Percentiles rank a stretch among this genome's conserved stretches.
These are phyloP conservation scores for Ophioninae sp. DNA, from an alignment of 2,888 invertebrate species.

Conservation along the genomic window DNA sequence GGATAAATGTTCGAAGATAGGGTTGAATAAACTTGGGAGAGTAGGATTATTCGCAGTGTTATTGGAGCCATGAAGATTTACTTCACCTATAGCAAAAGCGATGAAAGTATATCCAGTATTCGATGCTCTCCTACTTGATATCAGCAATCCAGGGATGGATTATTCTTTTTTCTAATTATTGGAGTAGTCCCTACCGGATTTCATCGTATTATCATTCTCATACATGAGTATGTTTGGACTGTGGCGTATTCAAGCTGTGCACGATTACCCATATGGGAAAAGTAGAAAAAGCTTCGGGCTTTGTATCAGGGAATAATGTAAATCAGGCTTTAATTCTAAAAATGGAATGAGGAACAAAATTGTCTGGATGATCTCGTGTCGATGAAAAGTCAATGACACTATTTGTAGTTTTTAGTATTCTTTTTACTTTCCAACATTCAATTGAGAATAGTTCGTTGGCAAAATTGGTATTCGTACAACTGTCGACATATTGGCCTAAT, in stretches of 20 bases:
- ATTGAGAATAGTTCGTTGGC: too few species aligned
- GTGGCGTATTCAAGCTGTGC: not conserved
- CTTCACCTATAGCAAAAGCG: slow-evolving; percentile 24
- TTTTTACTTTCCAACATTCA: too few species aligned
- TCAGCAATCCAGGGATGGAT: not conserved
- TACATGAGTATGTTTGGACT: slow-evolving; percentile 53
- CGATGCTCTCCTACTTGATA: not conserved
- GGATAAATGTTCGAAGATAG: not conserved
- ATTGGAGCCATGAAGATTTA: slow-evolving; percentile 13
- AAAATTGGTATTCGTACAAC: too few species aligned
- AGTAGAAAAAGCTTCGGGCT: too few species aligned
- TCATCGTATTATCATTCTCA: slow-evolving; percentile 48
- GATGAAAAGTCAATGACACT: too few species aligned
- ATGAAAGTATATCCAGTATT: not conserved
- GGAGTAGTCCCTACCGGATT: slow-evolving; percentile 2
- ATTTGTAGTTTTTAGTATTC: too few species aligned
- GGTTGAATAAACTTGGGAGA: slow-evolving; percentile 8
- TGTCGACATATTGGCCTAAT: not conserved
- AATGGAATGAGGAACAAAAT: too few species aligned
- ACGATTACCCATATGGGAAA: not conserved
- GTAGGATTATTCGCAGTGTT: slow-evolving; percentile 23
- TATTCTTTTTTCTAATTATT: slow-evolving; percentile 57
- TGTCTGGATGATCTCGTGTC: too few species aligned
- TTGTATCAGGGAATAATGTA: too few species aligned
- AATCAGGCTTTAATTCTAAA: too few species aligned